A percentile compares a stretch with the other conserved stretches of the same genome.
Evolutionary conservation across 2,888 invertebrate genomes (phyloP).

Genomic region (Petrolisthes cinctipes): DNA sequence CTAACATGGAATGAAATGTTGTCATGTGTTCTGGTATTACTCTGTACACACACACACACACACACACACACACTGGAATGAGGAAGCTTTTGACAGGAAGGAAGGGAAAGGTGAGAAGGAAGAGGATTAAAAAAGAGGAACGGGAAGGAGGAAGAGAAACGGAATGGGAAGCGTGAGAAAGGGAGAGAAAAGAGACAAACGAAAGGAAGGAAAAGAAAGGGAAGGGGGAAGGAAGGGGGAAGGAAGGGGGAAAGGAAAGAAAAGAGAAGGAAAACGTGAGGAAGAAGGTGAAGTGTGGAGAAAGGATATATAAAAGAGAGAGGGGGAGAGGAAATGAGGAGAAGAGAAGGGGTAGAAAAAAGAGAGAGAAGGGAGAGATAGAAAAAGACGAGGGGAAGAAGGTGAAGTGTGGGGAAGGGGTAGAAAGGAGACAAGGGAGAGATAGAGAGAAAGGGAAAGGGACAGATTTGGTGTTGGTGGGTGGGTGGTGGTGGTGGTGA

Average conservation of each 20-base stretch:
- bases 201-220: neutral
- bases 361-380: neutral
- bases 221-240: neutral
- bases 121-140: neutral
- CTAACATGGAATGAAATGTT: no score
- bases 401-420: neutral
- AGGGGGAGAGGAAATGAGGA: neutral
- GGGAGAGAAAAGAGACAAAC: neutral
- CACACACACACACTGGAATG: neutral
- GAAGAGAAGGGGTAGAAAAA: no score
- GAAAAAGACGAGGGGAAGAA: neutral
- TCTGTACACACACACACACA: no score
- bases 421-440: neutral
- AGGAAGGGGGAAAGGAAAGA: neutral
- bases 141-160: neutral
- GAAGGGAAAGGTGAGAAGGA: neutral
- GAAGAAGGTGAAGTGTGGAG: neutral
- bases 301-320: neutral
- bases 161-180: neutral
- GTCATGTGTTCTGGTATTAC: no score
- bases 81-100: neutral
- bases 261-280: neutral
- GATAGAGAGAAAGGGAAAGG: constrained; percentile 1
- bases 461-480: neutral
- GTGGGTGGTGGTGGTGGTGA: neutral